Evolutionary conservation across 2,113 vertebrate species (phyloP).

Genomic region (Aegotheles bennettii): DNA sequence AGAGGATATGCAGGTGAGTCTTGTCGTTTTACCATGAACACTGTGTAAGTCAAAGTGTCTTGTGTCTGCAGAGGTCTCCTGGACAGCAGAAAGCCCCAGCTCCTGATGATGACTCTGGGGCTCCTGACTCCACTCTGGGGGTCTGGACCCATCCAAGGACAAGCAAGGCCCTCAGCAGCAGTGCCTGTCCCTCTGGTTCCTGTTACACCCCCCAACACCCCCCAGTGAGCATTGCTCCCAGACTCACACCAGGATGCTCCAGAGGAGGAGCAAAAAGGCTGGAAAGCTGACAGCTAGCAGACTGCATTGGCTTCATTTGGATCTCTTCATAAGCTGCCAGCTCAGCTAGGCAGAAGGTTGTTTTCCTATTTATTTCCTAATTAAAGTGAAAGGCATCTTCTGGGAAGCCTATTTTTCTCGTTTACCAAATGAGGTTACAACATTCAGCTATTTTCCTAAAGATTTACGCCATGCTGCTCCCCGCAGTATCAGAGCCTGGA

Average conservation of each 20-base stretch:
- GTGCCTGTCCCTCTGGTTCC: background rate
- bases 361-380: background rate
- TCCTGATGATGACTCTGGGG: background rate
- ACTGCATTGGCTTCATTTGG: background rate
- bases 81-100: background rate
- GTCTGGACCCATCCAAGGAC: background rate
- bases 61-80: background rate
- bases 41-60: background rate
- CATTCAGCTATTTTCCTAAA: background rate
- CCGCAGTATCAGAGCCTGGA: background rate
- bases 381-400: background rate
- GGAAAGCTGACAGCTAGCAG: background rate
- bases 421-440: background rate
- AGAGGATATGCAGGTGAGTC: accelerated
- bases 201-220: background rate
- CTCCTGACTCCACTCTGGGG: background rate
- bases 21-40: background rate
- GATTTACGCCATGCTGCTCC: background rate
- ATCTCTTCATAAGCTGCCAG: background rate
- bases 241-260: background rate
- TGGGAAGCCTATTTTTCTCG: background rate
- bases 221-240: background rate
- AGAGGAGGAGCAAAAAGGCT: background rate
- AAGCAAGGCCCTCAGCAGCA: background rate
- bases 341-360: background rate